Evolutionary conservation across 2,888 invertebrate species (phyloP).

Genomic region (Himalopsyche japonica): DNA sequence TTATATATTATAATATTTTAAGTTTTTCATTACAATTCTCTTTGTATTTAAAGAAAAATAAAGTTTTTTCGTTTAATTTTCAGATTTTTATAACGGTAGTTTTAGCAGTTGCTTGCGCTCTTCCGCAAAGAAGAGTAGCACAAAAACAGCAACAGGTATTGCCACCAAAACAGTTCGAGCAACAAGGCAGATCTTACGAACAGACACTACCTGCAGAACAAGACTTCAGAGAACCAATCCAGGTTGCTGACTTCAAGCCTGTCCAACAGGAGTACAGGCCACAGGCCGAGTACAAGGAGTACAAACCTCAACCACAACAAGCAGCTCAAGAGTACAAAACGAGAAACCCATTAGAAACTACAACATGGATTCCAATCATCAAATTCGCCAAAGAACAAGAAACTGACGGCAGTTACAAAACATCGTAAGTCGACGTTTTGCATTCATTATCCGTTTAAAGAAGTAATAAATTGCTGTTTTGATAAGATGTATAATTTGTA

Average conservation of each 20-base stretch:
- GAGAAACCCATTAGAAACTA: slow-evolving; percentile 59
- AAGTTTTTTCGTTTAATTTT: slow-evolving; percentile 34
- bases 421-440: slow-evolving; percentile 60
- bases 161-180: slow-evolving; percentile 48
- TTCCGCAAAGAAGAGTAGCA: slow-evolving; percentile 54
- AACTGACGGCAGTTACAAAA: slow-evolving; percentile 81
- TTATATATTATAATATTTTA: too few relatives aligned
- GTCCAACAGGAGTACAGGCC: slow-evolving; percentile 40
- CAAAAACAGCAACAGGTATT: slow-evolving; percentile 50
- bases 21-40: too few relatives aligned
- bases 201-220: slow-evolving; percentile 51
- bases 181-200: slow-evolving; percentile 46
- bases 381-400: slow-evolving; percentile 82
- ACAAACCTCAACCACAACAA: slow-evolving; percentile 41
- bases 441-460: too few relatives aligned
- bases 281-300: slow-evolving; percentile 41
- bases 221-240: slow-evolving; percentile 44
- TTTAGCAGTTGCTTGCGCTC: slow-evolving; percentile 51
- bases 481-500: too few relatives aligned
- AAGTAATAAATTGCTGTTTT: too few relatives aligned
- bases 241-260: slow-evolving; percentile 33
- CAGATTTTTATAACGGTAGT: slow-evolving; percentile 53
- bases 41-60: too few relatives aligned
- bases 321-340: slow-evolving; percentile 50
- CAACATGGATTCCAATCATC: slow-evolving; percentile 81